Evolutionary conservation across 30 jellyfish, hydroid and myxozoan genomes (phyloP), one percentile per base, ranked within the genome.

Genomic region (Cassiopea andromeda): DNA sequence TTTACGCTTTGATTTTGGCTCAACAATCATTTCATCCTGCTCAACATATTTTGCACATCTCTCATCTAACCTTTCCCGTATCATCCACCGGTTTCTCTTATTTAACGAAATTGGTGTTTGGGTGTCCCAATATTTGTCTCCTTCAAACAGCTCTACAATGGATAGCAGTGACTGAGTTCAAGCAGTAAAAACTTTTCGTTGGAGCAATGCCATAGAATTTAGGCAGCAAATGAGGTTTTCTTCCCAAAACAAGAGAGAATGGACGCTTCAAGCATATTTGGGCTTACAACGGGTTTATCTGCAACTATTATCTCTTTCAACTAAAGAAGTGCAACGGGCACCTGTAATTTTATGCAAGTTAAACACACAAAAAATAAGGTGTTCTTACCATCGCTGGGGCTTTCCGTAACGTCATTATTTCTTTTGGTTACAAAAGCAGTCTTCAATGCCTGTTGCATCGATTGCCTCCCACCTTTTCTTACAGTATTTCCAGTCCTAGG

Each of bases 21-120:
- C 71, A 75, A 44, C 84, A 16, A 38, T 14, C 18, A 19, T 2
- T 2, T 70, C 54, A 44, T 77, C 59, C 46, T 77, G 74, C 49
- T 16, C 48, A 19, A 0, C 50, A 74, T 12, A 46, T 19, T 57
- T 18, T 13, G 8, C 74, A n/a, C 27, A 19, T 6, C 59, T 17
- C 48, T 77, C 86, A 38, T 77, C 86, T 46, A 77, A 17, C 49
- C 14, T n/a, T 27, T 77, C 86, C 1, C 75, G 8, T 77, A 77
- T 77, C 86, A 77, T 1, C 86, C 86, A 77, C 17, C 86, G 46
- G 58, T 77, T 77, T 74, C 50, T 77, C 48, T 77, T 77, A 74
- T 77, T 77, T 7, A 77, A 60, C 8, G 86, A 47, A 9, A 48
- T 7, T 18, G 46, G 10, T 70, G 79, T 16, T 2, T 43, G 16